These are phyloP conservation scores for human (Homo sapiens) DNA, from an alignment of 2,113 vertebrate genomes.

Conservation along the genomic window GRCh38 chr1:62991001-62991500, in stretches of 20 bases:
- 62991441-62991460: not conserved
- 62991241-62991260: not conserved
- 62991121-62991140: not conserved
- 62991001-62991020: not conserved
- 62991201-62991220: not conserved
- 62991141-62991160: not conserved
- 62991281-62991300: not conserved
- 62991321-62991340: not conserved
- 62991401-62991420: not conserved
- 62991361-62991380: not conserved
- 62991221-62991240: not conserved
- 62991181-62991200: not conserved
- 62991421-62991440: not conserved
- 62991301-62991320: not conserved
- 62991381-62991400: too few relatives aligned
- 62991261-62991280: not conserved
- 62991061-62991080: not conserved
- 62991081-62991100: not conserved
- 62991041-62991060: not conserved
- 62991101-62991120: not conserved
- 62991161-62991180: not conserved
- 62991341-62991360: not conserved
- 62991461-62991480: not conserved
- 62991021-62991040: not conserved
- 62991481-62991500: not conserved